These are phyloP conservation scores for Alces alces DNA, from an alignment of 2,113 vertebrate genomes.

Conservation along the genomic window DNA sequence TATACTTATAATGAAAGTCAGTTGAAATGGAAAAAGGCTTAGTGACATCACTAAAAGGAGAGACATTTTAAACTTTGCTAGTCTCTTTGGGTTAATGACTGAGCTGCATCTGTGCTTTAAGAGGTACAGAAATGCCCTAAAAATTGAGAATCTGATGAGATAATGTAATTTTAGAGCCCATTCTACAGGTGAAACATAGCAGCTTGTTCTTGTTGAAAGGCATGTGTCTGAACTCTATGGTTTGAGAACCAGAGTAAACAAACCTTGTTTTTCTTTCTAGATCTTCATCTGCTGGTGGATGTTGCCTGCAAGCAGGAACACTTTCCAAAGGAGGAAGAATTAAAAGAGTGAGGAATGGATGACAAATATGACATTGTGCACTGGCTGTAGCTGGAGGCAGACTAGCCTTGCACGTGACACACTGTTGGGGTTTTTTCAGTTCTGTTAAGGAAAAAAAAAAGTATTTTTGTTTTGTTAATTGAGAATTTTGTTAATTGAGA, in stretches of 20 bases:
- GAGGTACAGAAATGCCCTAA: neutral
- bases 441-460: conserved; percentile 55
- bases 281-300: conserved; percentile 81
- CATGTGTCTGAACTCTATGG: neutral
- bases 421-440: conserved; percentile 61
- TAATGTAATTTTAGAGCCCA: conserved; percentile 16
- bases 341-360: conserved; percentile 70
- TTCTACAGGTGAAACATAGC: neutral
- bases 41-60: neutral
- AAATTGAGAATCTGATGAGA: neutral
- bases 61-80: neutral
- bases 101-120: neutral
- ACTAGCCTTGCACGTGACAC: conserved; percentile 46
- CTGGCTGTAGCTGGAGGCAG: conserved; percentile 64
- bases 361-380: conserved; percentile 71
- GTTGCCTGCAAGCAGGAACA: conserved; percentile 75
- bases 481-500: conserved; percentile 63
- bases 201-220: conserved; percentile 22
- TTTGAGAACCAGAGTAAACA: conserved; percentile 52
- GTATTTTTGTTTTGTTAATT: conserved; percentile 51
- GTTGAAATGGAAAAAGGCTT: conserved; percentile 35
- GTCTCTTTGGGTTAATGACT: conserved; percentile 20
- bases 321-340: conserved; percentile 74
- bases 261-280: conserved; percentile 71
- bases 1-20: conserved; percentile 37